Evolutionary conservation across 2,888 invertebrate genomes (phyloP).

Genomic region (Caenorhabditis zanzibari): DNA sequence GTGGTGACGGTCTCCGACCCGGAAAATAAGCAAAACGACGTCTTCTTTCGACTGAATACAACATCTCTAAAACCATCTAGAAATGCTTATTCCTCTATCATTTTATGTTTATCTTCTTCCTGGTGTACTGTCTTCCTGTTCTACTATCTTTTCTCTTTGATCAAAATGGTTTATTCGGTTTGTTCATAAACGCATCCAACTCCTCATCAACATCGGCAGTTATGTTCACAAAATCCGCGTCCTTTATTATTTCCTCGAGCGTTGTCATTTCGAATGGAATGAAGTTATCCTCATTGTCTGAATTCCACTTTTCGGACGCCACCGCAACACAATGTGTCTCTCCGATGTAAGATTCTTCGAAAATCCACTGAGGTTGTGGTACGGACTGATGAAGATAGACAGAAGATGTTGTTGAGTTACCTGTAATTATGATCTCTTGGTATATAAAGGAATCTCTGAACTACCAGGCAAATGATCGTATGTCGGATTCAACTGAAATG

Average conservation of each 20-base stretch:
- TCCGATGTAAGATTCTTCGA: conserved; percentile 81
- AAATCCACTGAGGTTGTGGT: conserved; percentile 75
- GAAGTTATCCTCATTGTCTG: not conserved
- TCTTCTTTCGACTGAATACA: conserved; percentile 26
- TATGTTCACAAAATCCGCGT: conserved; percentile 54
- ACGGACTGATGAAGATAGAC: conserved; percentile 69
- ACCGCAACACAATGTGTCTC: conserved; percentile 80
- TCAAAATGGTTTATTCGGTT: conserved; percentile 67
- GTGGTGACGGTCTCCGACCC: conserved; percentile 79
- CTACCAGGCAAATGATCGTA: conserved; percentile 74
- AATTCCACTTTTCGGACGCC: conserved; percentile 34
- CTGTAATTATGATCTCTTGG: conserved; percentile 33
- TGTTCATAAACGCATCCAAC: conserved; percentile 55
- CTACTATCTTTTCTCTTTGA: not conserved
- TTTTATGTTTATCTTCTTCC: conserved; percentile 8
- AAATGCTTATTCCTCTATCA: conserved; percentile 27
- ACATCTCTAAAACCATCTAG: conserved; percentile 28
- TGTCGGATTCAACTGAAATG: conserved; percentile 66
- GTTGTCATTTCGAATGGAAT: conserved; percentile 54
- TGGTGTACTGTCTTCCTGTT: conserved; percentile 40
- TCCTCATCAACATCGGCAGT: conserved; percentile 52
- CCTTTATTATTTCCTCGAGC: conserved; percentile 54
- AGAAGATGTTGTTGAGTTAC: conserved; percentile 75
- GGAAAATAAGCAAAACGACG: conserved; percentile 71
- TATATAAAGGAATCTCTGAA: not conserved